Evolutionary conservation across 2,888 invertebrate genomes (phyloP).

Genomic region (Scaptomyza cyrtandrae): DNA sequence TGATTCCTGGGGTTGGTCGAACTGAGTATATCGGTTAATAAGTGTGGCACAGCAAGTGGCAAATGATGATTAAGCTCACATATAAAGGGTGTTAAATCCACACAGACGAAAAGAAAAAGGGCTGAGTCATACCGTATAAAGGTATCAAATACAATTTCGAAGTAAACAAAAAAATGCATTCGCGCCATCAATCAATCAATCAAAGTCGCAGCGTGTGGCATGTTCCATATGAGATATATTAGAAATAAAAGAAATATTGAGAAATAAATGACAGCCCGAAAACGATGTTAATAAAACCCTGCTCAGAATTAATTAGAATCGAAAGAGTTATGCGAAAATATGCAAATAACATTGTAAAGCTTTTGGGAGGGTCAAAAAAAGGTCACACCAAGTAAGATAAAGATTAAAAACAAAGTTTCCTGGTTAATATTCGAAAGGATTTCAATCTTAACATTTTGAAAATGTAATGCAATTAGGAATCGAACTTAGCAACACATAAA

Average conservation of each 20-base stretch:
- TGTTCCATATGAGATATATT: conserved; percentile 13
- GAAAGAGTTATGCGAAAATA: neutral
- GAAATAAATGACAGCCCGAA: conserved; percentile 32
- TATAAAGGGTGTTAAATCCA: conserved; percentile 27
- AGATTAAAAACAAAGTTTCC: too few relatives aligned
- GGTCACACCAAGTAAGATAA: too few relatives aligned
- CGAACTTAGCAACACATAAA: neutral
- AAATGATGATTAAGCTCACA: conserved; percentile 18
- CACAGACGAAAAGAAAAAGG: neutral
- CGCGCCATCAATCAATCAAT: conserved; percentile 41
- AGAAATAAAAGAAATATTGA: neutral
- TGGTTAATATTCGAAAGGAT: too few relatives aligned
- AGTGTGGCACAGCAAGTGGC: conserved; percentile 27
- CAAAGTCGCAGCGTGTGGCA: conserved; percentile 35
- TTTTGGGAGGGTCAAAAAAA: too few relatives aligned
- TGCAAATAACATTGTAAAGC: neutral
- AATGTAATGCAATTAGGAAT: too few relatives aligned
- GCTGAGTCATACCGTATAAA: conserved; percentile 27
- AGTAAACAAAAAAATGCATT: conserved; percentile 8
- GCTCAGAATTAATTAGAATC: conserved; percentile 5
- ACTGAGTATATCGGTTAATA: conserved; percentile 33
- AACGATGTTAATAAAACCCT: neutral
- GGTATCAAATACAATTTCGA: conserved; percentile 5
- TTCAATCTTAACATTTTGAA: too few relatives aligned
- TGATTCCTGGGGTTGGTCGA: conserved; percentile 5